Evolutionary conservation across 2,888 invertebrate species (phyloP).

Genomic region (Gari tellinella): DNA sequence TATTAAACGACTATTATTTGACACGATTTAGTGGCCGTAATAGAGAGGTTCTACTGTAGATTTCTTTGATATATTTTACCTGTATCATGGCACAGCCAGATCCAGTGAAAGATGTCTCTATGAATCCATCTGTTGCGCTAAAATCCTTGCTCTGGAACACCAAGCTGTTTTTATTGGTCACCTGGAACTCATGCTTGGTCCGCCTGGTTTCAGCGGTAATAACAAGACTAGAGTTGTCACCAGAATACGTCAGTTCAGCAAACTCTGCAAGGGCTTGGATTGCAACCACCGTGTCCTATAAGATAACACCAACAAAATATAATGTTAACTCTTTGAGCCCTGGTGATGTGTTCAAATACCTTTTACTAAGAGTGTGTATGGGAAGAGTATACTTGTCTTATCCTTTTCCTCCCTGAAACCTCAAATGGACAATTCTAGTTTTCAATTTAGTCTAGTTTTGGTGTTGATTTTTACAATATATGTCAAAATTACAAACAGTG

Average conservation of each 20-base stretch:
- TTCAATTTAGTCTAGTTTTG: too few relatives aligned
- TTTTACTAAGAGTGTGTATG: too few relatives aligned
- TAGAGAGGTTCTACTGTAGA: too few relatives aligned
- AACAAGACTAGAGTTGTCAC: constrained; percentile 40
- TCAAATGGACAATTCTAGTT: too few relatives aligned
- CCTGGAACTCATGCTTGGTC: constrained; percentile 23
- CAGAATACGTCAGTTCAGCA: constrained; percentile 68
- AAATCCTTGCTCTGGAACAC: constrained; percentile 66
- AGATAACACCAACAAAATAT: constrained; percentile 23
- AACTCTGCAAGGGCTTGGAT: constrained; percentile 82
- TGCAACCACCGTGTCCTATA: constrained; percentile 84
- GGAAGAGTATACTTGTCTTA: too few relatives aligned
- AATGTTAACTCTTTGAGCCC: background rate
- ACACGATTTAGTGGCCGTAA: too few relatives aligned
- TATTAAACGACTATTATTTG: too few relatives aligned
- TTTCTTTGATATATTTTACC: too few relatives aligned
- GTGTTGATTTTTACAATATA: too few relatives aligned
- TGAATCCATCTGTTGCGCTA: constrained; percentile 14
- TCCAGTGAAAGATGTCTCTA: constrained; percentile 64
- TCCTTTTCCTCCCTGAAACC: too few relatives aligned
- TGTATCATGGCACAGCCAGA: constrained; percentile 79
- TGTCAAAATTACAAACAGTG: too few relatives aligned
- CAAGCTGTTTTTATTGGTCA: constrained; percentile 32
- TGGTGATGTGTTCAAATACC: too few relatives aligned
- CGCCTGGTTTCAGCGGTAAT: background rate